Evolutionary conservation across 1,140 invertebrate species (phyloP).

Genomic region (Drosophila tropicalis): DNA sequence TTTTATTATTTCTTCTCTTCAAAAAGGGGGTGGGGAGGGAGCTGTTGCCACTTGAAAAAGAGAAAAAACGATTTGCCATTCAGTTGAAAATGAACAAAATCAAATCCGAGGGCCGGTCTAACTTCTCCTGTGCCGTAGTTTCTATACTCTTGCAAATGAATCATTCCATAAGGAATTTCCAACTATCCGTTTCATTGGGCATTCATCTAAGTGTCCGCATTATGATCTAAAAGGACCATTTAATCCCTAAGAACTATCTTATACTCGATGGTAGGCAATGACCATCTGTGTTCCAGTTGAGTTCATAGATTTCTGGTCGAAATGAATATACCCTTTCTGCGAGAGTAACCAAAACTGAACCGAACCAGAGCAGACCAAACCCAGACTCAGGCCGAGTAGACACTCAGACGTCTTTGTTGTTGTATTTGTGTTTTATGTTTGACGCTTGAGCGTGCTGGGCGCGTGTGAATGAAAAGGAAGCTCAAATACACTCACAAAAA

Average conservation of each 20-base stretch:
- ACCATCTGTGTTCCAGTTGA: too few species aligned
- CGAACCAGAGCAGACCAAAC: constrained; percentile 40
- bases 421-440: constrained; percentile 74
- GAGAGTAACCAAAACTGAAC: constrained; percentile 28
- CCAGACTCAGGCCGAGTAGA: constrained; percentile 70
- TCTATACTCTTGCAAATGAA: constrained; percentile 11
- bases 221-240: background rate
- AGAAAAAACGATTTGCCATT: constrained; percentile 36
- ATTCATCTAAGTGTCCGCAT: too few species aligned
- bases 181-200: too few species aligned
- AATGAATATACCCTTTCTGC: constrained; percentile 5
- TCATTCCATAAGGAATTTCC: background rate
- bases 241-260: constrained; percentile 38
- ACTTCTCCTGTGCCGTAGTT: constrained; percentile 9
- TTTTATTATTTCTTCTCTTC: background rate
- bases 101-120: constrained; percentile 11
- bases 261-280: background rate
- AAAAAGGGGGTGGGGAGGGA: background rate
- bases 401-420: constrained; percentile 77
- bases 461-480: constrained; percentile 81
- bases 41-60: constrained; percentile 44
- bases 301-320: background rate
- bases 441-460: constrained; percentile 79
- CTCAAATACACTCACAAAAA: constrained; percentile 59
- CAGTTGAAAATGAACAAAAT: constrained; percentile 29